Percentiles rank a stretch among this genome's conserved stretches.
Evolutionary conservation across 2,797 vertebrate genomes (phyloP).

Genomic region (Sardinella longiceps): DNA sequence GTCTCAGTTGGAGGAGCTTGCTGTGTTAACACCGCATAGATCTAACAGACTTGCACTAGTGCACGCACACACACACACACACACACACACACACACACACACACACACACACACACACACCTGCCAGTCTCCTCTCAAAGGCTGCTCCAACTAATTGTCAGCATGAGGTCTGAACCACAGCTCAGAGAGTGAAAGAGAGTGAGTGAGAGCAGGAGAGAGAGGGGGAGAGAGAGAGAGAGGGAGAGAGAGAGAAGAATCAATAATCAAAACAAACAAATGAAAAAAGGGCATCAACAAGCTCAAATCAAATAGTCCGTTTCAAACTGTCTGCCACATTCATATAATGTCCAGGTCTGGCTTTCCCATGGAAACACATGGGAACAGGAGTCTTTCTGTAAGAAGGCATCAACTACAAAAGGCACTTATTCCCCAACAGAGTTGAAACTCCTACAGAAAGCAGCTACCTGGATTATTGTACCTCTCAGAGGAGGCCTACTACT

Average conservation of each 20-base stretch:
- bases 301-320: slow-evolving; percentile 11
- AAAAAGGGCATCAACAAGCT: not conserved
- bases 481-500: not conserved
- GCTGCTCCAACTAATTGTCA: slow-evolving; percentile 18
- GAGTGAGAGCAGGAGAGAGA: not conserved
- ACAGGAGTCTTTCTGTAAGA: not conserved
- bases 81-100: not conserved
- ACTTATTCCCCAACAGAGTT: not conserved
- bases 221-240: not conserved
- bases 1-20: not conserved
- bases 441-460: not conserved
- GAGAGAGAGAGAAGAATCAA: not conserved
- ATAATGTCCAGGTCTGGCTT: not conserved
- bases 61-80: not conserved
- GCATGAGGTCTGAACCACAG: not conserved
- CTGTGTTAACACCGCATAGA: not conserved
- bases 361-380: not conserved
- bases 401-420: not conserved
- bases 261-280: not conserved
- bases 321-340: not conserved
- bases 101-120: not conserved
- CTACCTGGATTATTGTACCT: not conserved
- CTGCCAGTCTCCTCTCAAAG: slow-evolving; percentile 6
- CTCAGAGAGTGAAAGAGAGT: not conserved
- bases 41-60: not conserved